Evolutionary conservation across 2,888 invertebrate species (phyloP), one percentile per base, ranked within the genome.

Genomic region (Unio pictorum): DNA sequence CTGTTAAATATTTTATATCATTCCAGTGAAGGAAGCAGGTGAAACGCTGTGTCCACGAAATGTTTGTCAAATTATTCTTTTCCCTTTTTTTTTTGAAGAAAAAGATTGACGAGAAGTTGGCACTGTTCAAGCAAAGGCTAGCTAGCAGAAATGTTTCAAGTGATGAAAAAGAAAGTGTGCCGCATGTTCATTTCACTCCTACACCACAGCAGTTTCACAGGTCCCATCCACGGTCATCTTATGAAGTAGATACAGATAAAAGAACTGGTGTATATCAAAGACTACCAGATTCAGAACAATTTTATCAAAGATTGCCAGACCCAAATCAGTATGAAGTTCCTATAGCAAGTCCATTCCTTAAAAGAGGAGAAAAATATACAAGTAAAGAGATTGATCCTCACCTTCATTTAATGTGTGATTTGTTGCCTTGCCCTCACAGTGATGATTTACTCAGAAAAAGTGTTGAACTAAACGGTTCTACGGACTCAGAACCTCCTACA

Each of bases 381-480:
- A 55, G 61, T 20, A 70, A 71, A 23, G 68, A 72, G n/a, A 68
- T 81, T 20, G 82, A 83, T 54, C 83, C 84, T 57, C 84, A 84
- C 67, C 71, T 82, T 30, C 84, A 84, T 68, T 69, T 83, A 1
- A 80, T 83, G 80, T 84, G 83, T 78, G 83, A 83, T 60, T 64
- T 84, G 15, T 65, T 84, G 63, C 84, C 84, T 3, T 83, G 82
- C 69, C 79, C 80, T 30, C 82, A 84, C 66, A 64, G 68, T 28
- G 70, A 68, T 5, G 56, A 66, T 26, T 56, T 60, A 56, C 61
- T 45, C 45, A 45, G 45, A 45, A 45, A 3, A 45, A 45, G 45
- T 45, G 45, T 45, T 45, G 45, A 45, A 15, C 15, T 45, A 15
- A 0, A 11, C 3, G 45, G 4, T 45, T 45, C 15, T 15, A 45